Evolutionary conservation across 2,888 invertebrate species (phyloP).

Genomic region (Lochmaea capreae): DNA sequence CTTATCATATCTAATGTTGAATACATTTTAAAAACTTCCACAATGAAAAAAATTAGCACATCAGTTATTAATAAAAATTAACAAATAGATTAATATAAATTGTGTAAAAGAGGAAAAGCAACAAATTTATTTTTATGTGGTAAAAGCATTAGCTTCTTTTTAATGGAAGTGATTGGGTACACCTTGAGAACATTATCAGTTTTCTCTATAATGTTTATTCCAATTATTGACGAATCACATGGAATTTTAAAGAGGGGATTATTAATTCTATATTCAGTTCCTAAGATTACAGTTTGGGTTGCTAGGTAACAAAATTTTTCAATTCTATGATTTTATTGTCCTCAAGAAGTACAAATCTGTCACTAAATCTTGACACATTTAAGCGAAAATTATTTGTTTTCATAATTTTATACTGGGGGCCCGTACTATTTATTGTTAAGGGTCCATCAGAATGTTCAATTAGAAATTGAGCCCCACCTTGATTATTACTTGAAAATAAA

Average conservation of each 20-base stretch:
- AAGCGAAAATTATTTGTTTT: constrained; percentile 16
- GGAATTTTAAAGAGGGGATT: not conserved
- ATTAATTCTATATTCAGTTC: constrained; percentile 7
- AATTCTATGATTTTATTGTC: constrained; percentile 9
- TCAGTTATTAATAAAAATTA: not conserved
- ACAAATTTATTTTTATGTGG: not conserved
- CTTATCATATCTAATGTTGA: too few relatives aligned
- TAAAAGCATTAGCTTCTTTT: constrained; percentile 2
- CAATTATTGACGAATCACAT: not conserved
- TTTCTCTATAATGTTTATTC: constrained; percentile 4
- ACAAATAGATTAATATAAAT: constrained; percentile 2
- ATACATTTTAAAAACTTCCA: too few relatives aligned
- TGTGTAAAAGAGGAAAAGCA: not conserved
- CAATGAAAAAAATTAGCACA: not conserved
- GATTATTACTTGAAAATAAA: constrained; percentile 4
- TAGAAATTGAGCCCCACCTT: not conserved
- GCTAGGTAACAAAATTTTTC: constrained; percentile 10
- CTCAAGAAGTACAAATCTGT: constrained; percentile 16
- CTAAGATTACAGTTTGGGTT: constrained; percentile 13
- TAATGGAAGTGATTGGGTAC: constrained; percentile 4
- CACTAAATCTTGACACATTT: constrained; percentile 10
- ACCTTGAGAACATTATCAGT: not conserved
- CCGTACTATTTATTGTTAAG: constrained; percentile 5
- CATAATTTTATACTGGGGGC: constrained; percentile 18
- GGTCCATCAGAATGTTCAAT: constrained; percentile 15